Evolutionary conservation across 2,888 invertebrate genomes (phyloP), one percentile per base, ranked within the genome.

Genomic region (Drosophila villosipedis): DNA sequence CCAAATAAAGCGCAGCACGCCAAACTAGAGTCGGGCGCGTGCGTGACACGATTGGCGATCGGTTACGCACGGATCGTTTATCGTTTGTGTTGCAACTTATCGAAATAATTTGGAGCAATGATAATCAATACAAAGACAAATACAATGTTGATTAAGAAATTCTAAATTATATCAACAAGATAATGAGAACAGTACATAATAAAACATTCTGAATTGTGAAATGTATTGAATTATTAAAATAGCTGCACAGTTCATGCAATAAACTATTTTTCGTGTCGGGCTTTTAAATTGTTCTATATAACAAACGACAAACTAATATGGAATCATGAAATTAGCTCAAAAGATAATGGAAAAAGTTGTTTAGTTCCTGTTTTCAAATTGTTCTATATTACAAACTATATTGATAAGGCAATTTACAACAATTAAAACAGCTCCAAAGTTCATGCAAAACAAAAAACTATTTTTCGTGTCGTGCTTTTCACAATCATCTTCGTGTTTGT

Each of bases 1-100:
- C 69, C 62, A 58, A 73, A n/a, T 72, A 39, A 57, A 39, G 73
- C 69, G 50, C 4, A 35, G 30, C 50, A 37, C 61, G 61, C 50
- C 53, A 52, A 41, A 52, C 35, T 33, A 63, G 41, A 19, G 58
- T 43, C 1, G 22, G 10, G 0, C 16, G 31, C 58, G 58, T 58
- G 58, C 31, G 58, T 58, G 43, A 52, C n/a, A 52, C 52, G 30
- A 52, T n/a, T 30, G 12, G 10, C 30, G 52, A 52, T 30, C 30
- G 30, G 6, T 12, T 30, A 16, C 14, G 16, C 25, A 49, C 25
- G 3, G 16, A 28, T 16, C 49, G 9, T 28, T 25, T 16, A 35
- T 35, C 35, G 35, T 35, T 14, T 14, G 35, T 35, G 14, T 4
- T 35, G 35, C 35, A 35, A 33, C 33, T 25, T 25, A 6, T 9